These are phyloP conservation scores for Druon quercuslanigerum DNA, from an alignment of 1,140 invertebrate species.

Conservation along the genomic window DNA sequence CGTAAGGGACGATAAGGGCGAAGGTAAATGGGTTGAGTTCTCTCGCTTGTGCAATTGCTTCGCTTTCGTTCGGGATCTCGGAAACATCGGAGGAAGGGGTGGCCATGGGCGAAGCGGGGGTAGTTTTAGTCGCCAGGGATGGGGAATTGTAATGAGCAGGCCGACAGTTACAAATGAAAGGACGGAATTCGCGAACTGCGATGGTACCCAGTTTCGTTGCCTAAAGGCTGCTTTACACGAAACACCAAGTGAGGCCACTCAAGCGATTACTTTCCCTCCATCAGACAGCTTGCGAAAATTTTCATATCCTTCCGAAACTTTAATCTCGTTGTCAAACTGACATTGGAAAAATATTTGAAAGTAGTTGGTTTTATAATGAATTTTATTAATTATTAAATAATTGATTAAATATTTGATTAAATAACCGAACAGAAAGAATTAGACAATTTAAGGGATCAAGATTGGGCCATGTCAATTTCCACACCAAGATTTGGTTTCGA, in stretches of 20 bases:
- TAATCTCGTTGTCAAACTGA: too few relatives aligned
- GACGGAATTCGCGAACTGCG: conserved; percentile 75
- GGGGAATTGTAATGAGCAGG: conserved; percentile 77
- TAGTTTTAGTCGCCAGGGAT: conserved; percentile 67
- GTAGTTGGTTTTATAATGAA: too few relatives aligned
- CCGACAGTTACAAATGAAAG: conserved; percentile 77
- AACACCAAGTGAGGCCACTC: conserved; percentile 45
- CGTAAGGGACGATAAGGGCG: conserved; percentile 29
- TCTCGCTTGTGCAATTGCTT: conserved; percentile 42
- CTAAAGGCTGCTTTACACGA: conserved; percentile 62
- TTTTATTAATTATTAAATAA: too few relatives aligned
- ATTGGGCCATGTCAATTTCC: too few relatives aligned
- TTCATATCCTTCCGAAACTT: too few relatives aligned
- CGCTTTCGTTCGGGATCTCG: conserved; percentile 48
- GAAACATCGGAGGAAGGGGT: conserved; percentile 43
- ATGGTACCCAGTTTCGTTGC: conserved; percentile 70
- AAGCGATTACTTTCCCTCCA: conserved; percentile 43
- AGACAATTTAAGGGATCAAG: too few relatives aligned
- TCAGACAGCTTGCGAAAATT: not conserved
- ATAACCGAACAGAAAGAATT: too few relatives aligned
- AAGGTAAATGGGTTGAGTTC: conserved; percentile 49
- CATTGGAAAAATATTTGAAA: too few relatives aligned
- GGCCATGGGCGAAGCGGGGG: conserved; percentile 53
- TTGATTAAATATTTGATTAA: too few relatives aligned
- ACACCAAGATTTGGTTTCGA: too few relatives aligned